These are phyloP conservation scores for Chesias legatella DNA, from an alignment of 2,888 invertebrate species.

Conservation along the genomic window DNA sequence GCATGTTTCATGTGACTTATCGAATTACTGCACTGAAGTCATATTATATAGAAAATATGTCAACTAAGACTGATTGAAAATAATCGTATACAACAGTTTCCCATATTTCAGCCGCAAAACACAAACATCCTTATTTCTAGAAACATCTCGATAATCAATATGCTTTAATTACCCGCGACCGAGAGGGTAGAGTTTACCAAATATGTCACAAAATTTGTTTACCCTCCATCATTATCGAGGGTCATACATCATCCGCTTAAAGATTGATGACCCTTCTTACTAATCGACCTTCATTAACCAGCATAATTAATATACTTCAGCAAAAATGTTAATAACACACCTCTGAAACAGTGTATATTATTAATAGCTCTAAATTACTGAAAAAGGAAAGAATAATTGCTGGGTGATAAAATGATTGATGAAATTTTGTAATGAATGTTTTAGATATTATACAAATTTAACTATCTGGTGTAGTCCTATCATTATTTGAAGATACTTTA, in stretches of 20 bases:
- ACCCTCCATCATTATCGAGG: conserved; percentile 42
- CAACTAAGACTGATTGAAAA: too few relatives aligned
- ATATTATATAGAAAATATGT: too few relatives aligned
- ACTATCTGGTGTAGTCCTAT: too few relatives aligned
- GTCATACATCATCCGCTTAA: conserved; percentile 50
- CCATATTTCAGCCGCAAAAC: too few relatives aligned
- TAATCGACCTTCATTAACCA: conserved; percentile 57
- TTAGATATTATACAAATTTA: too few relatives aligned
- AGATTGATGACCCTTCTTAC: conserved; percentile 56
- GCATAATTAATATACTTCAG: conserved; percentile 44
- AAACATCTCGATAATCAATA: neutral
- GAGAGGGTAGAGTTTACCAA: conserved; percentile 34
- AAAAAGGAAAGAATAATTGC: conserved; percentile 4
- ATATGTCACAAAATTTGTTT: conserved; percentile 40
- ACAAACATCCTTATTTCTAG: too few relatives aligned
- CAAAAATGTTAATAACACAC: conserved; percentile 41
- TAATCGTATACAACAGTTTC: too few relatives aligned
- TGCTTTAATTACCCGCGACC: conserved; percentile 20
- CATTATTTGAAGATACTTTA: too few relatives aligned
- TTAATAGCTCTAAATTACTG: conserved; percentile 20
- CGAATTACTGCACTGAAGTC: too few relatives aligned
- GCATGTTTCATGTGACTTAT: too few relatives aligned
- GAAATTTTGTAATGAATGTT: too few relatives aligned
- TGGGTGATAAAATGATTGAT: neutral
- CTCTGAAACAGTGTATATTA: conserved; percentile 29